Conservation (phyloP, 2,797 vertebrate genomes). For the Acanthurus tractus region DNA sequence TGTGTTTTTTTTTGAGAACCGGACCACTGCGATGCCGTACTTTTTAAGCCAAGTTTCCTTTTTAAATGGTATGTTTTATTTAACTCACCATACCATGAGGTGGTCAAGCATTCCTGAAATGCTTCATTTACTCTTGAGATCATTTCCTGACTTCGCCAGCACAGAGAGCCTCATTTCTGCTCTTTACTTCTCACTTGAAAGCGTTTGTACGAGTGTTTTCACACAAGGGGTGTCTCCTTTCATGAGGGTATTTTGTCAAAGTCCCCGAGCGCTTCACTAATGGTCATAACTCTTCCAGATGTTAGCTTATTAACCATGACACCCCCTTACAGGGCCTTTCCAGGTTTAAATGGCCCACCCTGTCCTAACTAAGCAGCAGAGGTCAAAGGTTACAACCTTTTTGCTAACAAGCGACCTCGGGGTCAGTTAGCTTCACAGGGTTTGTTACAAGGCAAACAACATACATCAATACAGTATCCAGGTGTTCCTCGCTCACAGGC, state of each 20-base stretch:
- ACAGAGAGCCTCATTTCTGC: slow-evolving; percentile 48
- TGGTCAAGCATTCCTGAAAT: slow-evolving; percentile 77
- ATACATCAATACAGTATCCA: slow-evolving; percentile 73
- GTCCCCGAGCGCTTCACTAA: slow-evolving; percentile 73
- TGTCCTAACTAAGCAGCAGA: slow-evolving; percentile 77
- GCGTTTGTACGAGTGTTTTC: slow-evolving; percentile 63
- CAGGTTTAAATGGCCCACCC: slow-evolving; percentile 78
- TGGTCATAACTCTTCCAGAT: slow-evolving; percentile 85
- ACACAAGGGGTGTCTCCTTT: slow-evolving; percentile 76
- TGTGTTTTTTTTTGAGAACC: slow-evolving; percentile 34
- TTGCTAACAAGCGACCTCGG: slow-evolving; percentile 75
- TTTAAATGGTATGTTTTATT: slow-evolving; percentile 70
- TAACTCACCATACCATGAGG: slow-evolving; percentile 68
- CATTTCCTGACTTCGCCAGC: slow-evolving; percentile 68
- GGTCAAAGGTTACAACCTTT: slow-evolving; percentile 78
- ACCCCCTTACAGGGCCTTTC: slow-evolving; percentile 58
- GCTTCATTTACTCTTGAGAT: slow-evolving; percentile 78
- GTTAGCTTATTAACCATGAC: slow-evolving; percentile 83
- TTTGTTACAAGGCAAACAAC: slow-evolving; percentile 54
- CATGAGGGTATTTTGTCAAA: slow-evolving; percentile 76
- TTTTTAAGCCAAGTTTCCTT: slow-evolving; percentile 55
- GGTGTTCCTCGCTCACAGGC: slow-evolving; percentile 64
- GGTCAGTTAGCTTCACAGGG: slow-evolving; percentile 73
- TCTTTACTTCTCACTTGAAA: slow-evolving; percentile 69
- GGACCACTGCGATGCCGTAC: slow-evolving; percentile 16